phyloP scores from a whole-genome alignment of 2,888 invertebrate species.

The Ennomos erosarius region DNA sequence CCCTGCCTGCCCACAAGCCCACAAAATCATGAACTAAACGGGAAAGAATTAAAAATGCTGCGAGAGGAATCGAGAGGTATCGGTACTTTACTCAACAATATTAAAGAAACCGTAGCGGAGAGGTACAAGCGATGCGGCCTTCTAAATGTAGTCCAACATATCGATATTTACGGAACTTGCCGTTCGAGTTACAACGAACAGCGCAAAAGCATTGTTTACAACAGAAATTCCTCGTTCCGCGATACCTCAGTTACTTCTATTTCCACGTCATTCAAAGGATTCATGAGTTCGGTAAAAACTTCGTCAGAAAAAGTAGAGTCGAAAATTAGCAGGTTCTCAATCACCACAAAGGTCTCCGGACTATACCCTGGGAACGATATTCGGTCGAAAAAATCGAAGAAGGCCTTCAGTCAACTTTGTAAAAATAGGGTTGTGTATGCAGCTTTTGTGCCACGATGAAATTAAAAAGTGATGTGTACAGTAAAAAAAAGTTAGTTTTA shows the following conservation, averaged over 20 bases:
- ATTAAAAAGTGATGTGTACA: too few species aligned
- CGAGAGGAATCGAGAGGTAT: slow-evolving; percentile 17
- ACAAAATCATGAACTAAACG: background rate
- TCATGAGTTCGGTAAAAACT: slow-evolving; percentile 6
- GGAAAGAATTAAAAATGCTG: slow-evolving; percentile 7
- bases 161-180: slow-evolving; percentile 57
- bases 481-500: too few species aligned
- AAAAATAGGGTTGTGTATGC: too few species aligned
- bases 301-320: slow-evolving; percentile 27
- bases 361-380: slow-evolving; percentile 58
- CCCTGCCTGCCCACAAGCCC: too few species aligned
- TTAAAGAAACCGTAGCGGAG: slow-evolving; percentile 33
- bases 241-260: slow-evolving; percentile 40
- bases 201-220: background rate
- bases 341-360: slow-evolving; percentile 51
- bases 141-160: slow-evolving; percentile 55
- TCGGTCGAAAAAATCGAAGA: slow-evolving; percentile 25
- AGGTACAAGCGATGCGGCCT: slow-evolving; percentile 50
- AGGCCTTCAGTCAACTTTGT: too few species aligned
- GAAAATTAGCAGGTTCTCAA: slow-evolving; percentile 49
- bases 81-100: slow-evolving; percentile 11
- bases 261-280: slow-evolving; percentile 41
- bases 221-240: background rate
- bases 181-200: slow-evolving; percentile 18
- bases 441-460: background rate